Conservation (phyloP, 2,888 invertebrate genomes). For the Himalopsyche anomala region DNA sequence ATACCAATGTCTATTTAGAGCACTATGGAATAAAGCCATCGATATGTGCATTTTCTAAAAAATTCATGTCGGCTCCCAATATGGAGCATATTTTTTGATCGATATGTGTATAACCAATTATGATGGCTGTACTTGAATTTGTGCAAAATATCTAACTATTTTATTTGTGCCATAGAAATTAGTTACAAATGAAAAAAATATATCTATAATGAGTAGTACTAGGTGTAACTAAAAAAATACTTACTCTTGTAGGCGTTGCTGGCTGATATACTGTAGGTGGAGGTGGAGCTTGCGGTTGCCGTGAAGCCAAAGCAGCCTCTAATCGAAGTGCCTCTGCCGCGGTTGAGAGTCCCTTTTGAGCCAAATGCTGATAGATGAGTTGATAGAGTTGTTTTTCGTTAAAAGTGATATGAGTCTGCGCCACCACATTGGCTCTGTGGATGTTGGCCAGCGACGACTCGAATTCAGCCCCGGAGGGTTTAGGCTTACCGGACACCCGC, state of each 20-base stretch:
- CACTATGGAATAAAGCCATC: no score
- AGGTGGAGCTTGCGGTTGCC: constrained; percentile 72
- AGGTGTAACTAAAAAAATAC: neutral
- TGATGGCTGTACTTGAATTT: no score
- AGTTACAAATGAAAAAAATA: no score
- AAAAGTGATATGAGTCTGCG: constrained; percentile 96
- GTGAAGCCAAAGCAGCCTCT: constrained; percentile 83
- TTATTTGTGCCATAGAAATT: no score
- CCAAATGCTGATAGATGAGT: constrained; percentile 92
- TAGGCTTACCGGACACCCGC: constrained; percentile 91
- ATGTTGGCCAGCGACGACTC: constrained; percentile 93
- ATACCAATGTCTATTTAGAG: no score
- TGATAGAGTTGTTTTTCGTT: constrained; percentile 95
- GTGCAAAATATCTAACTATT: no score
- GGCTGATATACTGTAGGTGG: constrained; percentile 75
- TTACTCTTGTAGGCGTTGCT: constrained; percentile 75
- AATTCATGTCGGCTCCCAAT: no score
- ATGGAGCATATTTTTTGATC: no score
- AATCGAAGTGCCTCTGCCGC: constrained; percentile 85
- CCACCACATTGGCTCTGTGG: constrained; percentile 95
- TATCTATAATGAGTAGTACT: neutral
- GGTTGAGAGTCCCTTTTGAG: constrained; percentile 84
- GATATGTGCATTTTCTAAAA: no score
- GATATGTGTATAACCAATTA: no score
- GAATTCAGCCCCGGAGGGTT: constrained; percentile 83